These are phyloP conservation scores for Taeniopygia guttata DNA, from an alignment of 2,797 vertebrate species.

Conservation along the genomic window DNA sequence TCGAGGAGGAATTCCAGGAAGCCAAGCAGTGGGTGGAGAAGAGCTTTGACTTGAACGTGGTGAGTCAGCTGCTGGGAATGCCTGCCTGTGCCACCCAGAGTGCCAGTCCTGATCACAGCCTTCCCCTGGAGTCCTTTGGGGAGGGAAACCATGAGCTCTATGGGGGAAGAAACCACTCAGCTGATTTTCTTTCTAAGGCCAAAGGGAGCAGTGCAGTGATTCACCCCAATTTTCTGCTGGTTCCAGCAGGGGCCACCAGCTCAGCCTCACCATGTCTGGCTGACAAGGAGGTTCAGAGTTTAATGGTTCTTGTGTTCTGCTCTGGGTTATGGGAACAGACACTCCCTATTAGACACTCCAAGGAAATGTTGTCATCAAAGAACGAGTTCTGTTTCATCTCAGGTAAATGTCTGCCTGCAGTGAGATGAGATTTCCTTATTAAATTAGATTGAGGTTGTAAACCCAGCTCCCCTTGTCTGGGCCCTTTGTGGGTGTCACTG, in stretches of 20 bases:
- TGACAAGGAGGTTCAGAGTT: not conserved
- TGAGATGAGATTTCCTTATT: not conserved
- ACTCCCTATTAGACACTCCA: not conserved
- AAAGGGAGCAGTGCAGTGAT: not conserved
- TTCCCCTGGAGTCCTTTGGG: not conserved
- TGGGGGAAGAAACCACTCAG: not conserved
- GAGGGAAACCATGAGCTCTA: not conserved
- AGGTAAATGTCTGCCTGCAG: not conserved
- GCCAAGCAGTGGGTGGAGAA: conserved; percentile 92
- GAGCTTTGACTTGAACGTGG: conserved; percentile 90
- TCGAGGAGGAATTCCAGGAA: conserved; percentile 91
- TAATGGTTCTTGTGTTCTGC: not conserved
- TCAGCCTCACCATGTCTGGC: not conserved
- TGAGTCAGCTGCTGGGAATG: conserved; percentile 70
- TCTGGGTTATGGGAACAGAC: not conserved
- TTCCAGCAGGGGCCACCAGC: not conserved
- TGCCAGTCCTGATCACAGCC: not conserved
- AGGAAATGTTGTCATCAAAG: not conserved
- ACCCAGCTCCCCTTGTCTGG: not conserved
- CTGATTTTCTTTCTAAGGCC: not conserved
- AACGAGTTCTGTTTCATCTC: not conserved
- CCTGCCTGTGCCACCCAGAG: not conserved
- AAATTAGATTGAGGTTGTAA: not conserved
- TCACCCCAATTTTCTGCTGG: not conserved
- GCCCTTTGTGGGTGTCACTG: not conserved